Base-by-base conservation (phyloP, 92 coral and sea anemone genomes). In the Nematostella vectensis region DNA sequence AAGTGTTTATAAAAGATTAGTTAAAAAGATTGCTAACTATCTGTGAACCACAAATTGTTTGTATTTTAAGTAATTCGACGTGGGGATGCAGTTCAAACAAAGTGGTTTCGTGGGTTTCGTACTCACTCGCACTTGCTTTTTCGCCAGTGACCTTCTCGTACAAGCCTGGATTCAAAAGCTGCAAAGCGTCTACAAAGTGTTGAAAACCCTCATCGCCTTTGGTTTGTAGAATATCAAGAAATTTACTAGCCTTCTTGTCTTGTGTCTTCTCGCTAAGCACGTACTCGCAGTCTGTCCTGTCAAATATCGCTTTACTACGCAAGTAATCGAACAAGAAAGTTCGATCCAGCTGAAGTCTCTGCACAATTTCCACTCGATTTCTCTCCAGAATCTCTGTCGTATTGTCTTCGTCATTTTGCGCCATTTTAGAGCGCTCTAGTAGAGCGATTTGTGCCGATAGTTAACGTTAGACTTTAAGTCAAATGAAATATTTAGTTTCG, bases 61-160 rank as follows among this genome's bases (percentile, higher is more conserved):
- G n/a, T n/a, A n/a, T n/a, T n/a, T n/a, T n/a, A n/a, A n/a, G n/a
- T n/a, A n/a, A n/a, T n/a, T n/a, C n/a, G n/a, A n/a, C n/a, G n/a
- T n/a, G n/a, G n/a, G n/a, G n/a, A n/a, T n/a, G n/a, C n/a, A n/a
- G n/a, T n/a, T n/a, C n/a, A n/a, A n/a, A n/a, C n/a, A n/a, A n/a
- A n/a, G n/a, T n/a, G n/a, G n/a, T n/a, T n/a, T n/a, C n/a, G n/a
- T n/a, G n/a, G n/a, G n/a, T n/a, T n/a, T n/a, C n/a, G 6, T 3
- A 80, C 96, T 81, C 62, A 87, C 96, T 69, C 20, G 76, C 47
- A 15, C 72, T 81, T 0, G 96, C 83, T 51, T 88, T 78, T 29
- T 73, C 76, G 10, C 96, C 96, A 0, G 96, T 88, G 12, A 88
- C 51, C 36, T 45, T 50, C 61, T 88, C 91, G 63, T 65, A 88